Conservation (phyloP, 2,797 vertebrate genomes). For the Orestias chungarensis region DNA sequence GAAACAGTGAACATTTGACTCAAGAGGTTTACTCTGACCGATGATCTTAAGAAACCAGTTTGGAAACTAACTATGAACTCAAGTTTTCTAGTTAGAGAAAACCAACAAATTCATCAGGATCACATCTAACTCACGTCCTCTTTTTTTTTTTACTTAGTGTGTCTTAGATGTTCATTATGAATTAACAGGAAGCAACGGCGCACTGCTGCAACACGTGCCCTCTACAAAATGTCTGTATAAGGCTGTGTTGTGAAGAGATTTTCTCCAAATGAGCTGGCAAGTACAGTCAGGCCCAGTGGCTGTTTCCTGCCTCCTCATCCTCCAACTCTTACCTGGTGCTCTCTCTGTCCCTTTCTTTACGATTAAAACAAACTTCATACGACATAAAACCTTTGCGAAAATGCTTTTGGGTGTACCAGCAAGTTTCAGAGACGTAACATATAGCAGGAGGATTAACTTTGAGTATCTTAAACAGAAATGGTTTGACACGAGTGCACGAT, state of each 20-base stretch:
- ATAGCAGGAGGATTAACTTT: background rate
- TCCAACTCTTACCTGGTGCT: conserved; percentile 60
- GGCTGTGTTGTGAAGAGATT: conserved; percentile 72
- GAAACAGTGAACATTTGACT: conserved; percentile 28
- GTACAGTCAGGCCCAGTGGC: conserved; percentile 76
- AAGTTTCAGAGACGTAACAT: background rate
- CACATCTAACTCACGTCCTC: background rate
- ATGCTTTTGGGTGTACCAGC: background rate
- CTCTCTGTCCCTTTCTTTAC: conserved; percentile 29
- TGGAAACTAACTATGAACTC: conserved; percentile 24
- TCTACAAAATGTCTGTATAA: conserved; percentile 82
- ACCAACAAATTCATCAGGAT: background rate
- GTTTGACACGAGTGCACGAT: background rate
- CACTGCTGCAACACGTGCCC: conserved; percentile 48
- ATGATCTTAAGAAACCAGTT: conserved; percentile 29
- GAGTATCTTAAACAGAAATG: background rate
- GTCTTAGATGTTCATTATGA: conserved; percentile 46
- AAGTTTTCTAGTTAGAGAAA: background rate
- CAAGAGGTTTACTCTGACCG: conserved; percentile 48
- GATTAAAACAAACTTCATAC: conserved; percentile 7
- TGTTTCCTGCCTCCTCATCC: conserved; percentile 37
- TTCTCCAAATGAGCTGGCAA: conserved; percentile 74
- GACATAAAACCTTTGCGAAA: conserved; percentile 7
- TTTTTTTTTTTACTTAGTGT: background rate
- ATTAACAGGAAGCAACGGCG: conserved; percentile 81